A percentile compares a stretch with the other conserved stretches of the same genome.
Conservation (phyloP, 2,797 vertebrate genomes). For the Mycteria americana region DNA sequence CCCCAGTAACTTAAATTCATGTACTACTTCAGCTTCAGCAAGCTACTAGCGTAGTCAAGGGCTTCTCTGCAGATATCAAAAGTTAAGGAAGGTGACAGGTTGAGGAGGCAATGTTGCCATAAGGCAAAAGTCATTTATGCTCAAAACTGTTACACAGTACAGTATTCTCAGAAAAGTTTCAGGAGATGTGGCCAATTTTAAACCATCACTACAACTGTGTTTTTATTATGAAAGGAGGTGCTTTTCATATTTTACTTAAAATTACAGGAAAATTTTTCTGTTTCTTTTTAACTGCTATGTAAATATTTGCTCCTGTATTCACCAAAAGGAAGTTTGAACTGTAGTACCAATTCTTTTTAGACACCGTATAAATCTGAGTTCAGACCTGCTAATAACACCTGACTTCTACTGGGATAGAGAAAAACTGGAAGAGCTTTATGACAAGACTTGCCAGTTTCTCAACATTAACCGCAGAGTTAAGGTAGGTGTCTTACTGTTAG, state of each 20-base stretch:
- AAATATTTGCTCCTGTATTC: background rate
- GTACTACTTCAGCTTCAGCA: background rate
- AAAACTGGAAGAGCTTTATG: constrained; percentile 94
- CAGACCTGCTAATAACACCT: constrained; percentile 94
- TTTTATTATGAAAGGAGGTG: background rate
- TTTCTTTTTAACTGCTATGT: background rate
- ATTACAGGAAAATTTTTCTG: background rate
- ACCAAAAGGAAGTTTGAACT: background rate
- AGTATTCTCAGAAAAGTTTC: background rate
- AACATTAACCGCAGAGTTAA: constrained; percentile 96
- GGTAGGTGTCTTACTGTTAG: constrained; percentile 64
- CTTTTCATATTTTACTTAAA: background rate
- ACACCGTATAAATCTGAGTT: constrained; percentile 96
- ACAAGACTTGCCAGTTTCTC: constrained; percentile 96
- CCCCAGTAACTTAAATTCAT: background rate
- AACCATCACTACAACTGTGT: background rate
- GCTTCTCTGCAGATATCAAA: background rate
- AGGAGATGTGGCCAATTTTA: background rate
- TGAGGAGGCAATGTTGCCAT: background rate
- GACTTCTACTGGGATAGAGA: constrained; percentile 99
- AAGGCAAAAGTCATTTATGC: background rate
- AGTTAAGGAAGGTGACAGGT: background rate
- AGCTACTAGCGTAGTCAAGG: background rate
- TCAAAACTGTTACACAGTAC: background rate
- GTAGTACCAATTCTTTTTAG: constrained; percentile 64